Evolutionary conservation across 2,797 vertebrate species (phyloP), one percentile per base, ranked within the genome.

Genomic region (Amniataba percoides): DNA sequence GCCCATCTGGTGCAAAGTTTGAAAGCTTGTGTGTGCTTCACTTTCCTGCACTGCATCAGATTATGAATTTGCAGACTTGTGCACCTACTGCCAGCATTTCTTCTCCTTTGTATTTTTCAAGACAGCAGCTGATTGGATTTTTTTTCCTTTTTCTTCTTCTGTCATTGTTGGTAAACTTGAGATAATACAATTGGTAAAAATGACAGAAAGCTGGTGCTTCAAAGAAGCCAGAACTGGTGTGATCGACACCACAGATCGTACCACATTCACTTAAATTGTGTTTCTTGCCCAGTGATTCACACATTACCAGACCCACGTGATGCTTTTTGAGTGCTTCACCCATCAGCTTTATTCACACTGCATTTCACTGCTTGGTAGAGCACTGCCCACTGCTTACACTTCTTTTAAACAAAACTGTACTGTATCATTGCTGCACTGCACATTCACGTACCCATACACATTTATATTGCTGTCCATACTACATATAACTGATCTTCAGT

Each of bases 341-440:
- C 12, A 23, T 27, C 34, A 56, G 27, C n/a, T 15, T 60, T 57
- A 43, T 40, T 55, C 58, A 23, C 23, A 15, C 45, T 14, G 25
- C 45, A 55, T 25, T 25, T 69, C 15, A 27, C 46, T n/a, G 49
- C 48, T 18, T 72, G 43, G 12, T 56, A 46, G 57, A 76, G 39
- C 7, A 31, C 3, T n/a, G 6, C 21, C 31, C 23, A 18, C 45
- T 51, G 71, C 43, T 71, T 25, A 57, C 21, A 42, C 3, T 18
- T 59, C 12, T 18, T 5, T 2, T 34, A n/a, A 49, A 42, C 10
- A 15, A 14, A 2, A 4, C 70, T n/a, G 3, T 46, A 36, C 34
- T 7, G 4, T 36, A 40, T 43, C 3, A 39, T 18, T 19, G 1
- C 39, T 42, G 3, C 13, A 36, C 34, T 7, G 8, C 34, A 7